A percentile compares a stretch with the other conserved stretches of the same genome.
These are phyloP conservation scores for Siniperca undulata DNA, from an alignment of 2,797 vertebrate genomes.

Conservation along the genomic window DNA sequence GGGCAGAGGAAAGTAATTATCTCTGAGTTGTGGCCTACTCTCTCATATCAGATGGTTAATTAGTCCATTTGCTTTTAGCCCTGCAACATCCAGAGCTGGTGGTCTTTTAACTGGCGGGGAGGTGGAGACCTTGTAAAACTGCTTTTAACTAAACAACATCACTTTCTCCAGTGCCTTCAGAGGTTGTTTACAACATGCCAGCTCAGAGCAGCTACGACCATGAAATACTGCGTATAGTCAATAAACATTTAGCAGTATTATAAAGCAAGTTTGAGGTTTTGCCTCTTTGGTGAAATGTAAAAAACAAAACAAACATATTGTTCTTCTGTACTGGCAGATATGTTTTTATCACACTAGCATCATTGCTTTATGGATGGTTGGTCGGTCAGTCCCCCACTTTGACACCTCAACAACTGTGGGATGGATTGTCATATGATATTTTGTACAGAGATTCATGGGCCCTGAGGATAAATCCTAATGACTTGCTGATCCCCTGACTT, in stretches of 20 bases:
- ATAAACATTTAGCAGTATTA: slow-evolving; percentile 67
- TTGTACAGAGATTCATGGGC: neutral
- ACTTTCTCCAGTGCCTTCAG: slow-evolving; percentile 70
- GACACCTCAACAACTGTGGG: neutral
- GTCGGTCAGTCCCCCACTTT: neutral
- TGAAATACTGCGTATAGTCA: slow-evolving; percentile 53
- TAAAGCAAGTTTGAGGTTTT: slow-evolving; percentile 46
- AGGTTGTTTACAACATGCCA: slow-evolving; percentile 66
- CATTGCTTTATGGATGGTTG: neutral
- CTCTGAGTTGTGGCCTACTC: slow-evolving; percentile 51
- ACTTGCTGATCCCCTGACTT: neutral
- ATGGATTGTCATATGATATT: neutral
- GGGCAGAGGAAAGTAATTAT: slow-evolving; percentile 79
- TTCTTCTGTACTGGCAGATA: slow-evolving; percentile 7
- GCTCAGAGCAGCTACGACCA: slow-evolving; percentile 36
- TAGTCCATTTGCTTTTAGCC: slow-evolving; percentile 68
- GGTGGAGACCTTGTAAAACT: slow-evolving; percentile 75
- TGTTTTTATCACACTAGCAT: neutral
- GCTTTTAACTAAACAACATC: slow-evolving; percentile 76
- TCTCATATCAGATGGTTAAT: slow-evolving; percentile 75
- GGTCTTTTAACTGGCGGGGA: slow-evolving; percentile 62
- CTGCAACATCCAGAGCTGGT: slow-evolving; percentile 61
- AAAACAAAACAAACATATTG: slow-evolving; percentile 7
- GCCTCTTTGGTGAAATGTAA: slow-evolving; percentile 20
- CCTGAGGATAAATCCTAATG: neutral